Evolutionary conservation across 2,797 vertebrate genomes (phyloP), one percentile per base, ranked within the genome.

Genomic region (Phrynocephalus guinanensis): DNA sequence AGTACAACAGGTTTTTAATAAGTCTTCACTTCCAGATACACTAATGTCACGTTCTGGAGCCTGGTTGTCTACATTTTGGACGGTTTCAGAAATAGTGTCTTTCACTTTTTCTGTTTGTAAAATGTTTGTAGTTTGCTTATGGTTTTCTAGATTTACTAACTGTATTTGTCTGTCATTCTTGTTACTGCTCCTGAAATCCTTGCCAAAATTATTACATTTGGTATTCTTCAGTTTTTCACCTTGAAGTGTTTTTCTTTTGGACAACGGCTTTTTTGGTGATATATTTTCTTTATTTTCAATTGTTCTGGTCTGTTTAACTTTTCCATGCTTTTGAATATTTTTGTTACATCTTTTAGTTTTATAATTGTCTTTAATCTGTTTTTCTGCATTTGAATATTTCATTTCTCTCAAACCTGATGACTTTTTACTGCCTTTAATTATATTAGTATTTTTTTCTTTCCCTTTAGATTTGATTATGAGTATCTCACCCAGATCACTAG

Each of bases 321-420:
- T 82, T n/a, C 79, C 80, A 89, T 85, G 11, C 33, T 8, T 91
- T 86, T 52, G 1, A 3, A 30, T 24, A 67, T 38, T 90, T 93
- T 91, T 87, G 70, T 95, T 92, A 71, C 28, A 56, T 83, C 24
- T 67, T 1, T 88, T 48, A 88, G 91, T 93, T 38, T 92, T 93
- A 82, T 30, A 91, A 90, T 94, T 95, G 50, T 56, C 84, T 90
- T 91, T 95, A 86, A 81, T 92, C 44, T 92, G 96, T 89, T 94
- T 92, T 28, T 88, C 90, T 84, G 83, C 88, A 28, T 71, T 93
- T 89, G 88, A 86, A 89, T 92, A 91, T 92, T 92, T 96, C 28
- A 95, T 95, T 94, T 95, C 97, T 88, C 96, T 96, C 71, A 96
- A 96, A 89, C 89, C 90, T 52, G 82, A 80, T 92, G 95, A 89